Base-by-base conservation (phyloP, 2,797 vertebrate species). In the Smutsia gigantea region DNA sequence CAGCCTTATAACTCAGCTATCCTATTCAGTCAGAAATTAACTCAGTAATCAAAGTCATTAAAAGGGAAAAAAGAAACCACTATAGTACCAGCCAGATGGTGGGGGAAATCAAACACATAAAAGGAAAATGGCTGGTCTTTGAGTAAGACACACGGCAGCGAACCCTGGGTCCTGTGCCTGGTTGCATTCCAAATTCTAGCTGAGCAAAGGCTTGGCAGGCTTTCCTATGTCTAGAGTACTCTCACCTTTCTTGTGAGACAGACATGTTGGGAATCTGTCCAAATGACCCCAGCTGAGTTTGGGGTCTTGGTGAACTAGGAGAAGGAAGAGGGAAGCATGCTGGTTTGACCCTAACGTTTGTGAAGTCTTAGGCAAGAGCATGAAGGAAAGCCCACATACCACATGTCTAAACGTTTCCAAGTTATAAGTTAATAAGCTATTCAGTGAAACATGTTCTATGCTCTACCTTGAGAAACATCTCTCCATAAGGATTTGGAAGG, bases 41-140 rank as follows among this genome's bases (percentile, higher is more conserved):
- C 92, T 88, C 87, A 88, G 87, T 85, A 39, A 95, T 95, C 96
- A 87, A 87, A 93, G 87, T 78, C 90, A 93, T 93, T 84, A 92
- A 72, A 90, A 39, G 9, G 37, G 19, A 19, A 5, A n/a, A 39
- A 31, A 42, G 25, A 46, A 86, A 39, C 10, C 17, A 74, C 17
- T 14, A 85, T 8, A 71, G 89, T 64, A 71, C 5, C 69, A 94
- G 87, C 87, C 92, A 96, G 94, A 95, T 93, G 97, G 74, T 34
- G 11, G 72, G 79, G 92, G 92, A 86, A 87, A 84, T 89, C 86
- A 93, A 87, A 86, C n/a, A 8, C 31, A 63, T 21, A 42, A 94
- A 46, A 72, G 57, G 77, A 82, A 86, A 83, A 66, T 1, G 51
- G 61, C 66, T 42, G 27, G 31, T 82, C 78, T 59, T 7, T 7